Percentiles rank a stretch among this genome's conserved stretches.
Evolutionary conservation across 2,888 invertebrate species (phyloP).

Genomic region (Phytoseiulus persimilis): DNA sequence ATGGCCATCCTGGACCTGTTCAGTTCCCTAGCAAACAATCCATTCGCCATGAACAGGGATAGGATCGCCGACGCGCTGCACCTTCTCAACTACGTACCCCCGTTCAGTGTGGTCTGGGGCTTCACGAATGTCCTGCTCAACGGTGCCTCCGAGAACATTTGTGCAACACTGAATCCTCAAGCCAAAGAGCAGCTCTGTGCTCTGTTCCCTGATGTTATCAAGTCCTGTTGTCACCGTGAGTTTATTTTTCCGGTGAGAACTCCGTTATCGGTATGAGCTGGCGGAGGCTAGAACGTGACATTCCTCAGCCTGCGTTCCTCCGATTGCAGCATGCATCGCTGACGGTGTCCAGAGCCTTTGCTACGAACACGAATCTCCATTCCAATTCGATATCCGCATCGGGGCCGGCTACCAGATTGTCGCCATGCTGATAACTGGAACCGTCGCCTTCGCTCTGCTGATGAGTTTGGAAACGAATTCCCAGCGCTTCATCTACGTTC

Average conservation of each 20-base stretch:
- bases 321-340: background rate
- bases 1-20: conserved; percentile 10
- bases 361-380: conserved; percentile 18
- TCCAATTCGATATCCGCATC: conserved; percentile 17
- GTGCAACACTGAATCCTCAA: background rate
- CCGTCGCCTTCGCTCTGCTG: background rate
- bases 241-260: background rate
- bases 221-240: conserved; percentile 30
- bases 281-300: background rate
- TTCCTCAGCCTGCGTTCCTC: background rate
- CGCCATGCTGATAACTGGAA: background rate
- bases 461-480: conserved; percentile 22
- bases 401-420: background rate
- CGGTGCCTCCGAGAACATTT: background rate
- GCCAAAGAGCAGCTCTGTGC: background rate
- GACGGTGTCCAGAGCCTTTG: background rate
- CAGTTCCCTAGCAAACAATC: background rate
- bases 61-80: background rate
- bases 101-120: conserved; percentile 15
- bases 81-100: background rate
- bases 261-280: too few species aligned
- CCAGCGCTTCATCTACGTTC: background rate
- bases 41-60: background rate
- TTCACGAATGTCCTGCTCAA: conserved; percentile 14
- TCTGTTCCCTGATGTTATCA: background rate